Conservation (phyloP, 2,797 vertebrate species). For the Chelmon rostratus region DNA sequence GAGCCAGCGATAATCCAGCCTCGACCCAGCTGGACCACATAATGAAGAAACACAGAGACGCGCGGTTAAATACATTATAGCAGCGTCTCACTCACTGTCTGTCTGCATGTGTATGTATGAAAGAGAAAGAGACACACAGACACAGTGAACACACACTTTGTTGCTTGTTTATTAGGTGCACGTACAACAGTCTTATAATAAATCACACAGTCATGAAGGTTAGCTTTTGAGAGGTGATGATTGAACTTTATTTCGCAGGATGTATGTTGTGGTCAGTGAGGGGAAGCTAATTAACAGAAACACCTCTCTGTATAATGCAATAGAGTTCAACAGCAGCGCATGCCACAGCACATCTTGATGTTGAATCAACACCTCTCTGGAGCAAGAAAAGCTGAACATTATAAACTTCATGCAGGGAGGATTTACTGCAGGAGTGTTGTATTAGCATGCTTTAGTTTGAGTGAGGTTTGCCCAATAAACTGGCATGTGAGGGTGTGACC, state of each 20-base stretch:
- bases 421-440: not conserved
- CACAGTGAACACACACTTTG: not conserved
- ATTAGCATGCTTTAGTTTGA: not conserved
- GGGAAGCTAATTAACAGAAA: no score
- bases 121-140: slow-evolving; percentile 27
- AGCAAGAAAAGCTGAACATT: no score
- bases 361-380: no score
- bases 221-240: not conserved
- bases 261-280: no score
- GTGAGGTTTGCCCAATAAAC: not conserved
- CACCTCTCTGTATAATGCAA: no score
- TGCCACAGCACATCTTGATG: no score
- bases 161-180: not conserved
- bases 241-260: not conserved
- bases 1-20: slow-evolving; percentile 53
- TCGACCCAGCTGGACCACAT: slow-evolving; percentile 45
- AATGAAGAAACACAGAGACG: slow-evolving; percentile 38
- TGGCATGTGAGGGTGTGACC: not conserved
- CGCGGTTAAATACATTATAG: slow-evolving; percentile 40
- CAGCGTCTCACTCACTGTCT: slow-evolving; percentile 33
- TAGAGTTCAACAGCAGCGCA: no score
- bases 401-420: not conserved
- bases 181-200: not conserved
- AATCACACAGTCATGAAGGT: not conserved
- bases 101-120: slow-evolving; percentile 16